phyloP scores from a whole-genome alignment of 53 echinoderm and acorn worm genomes.

The Mesocentrotus franciscanus region DNA sequence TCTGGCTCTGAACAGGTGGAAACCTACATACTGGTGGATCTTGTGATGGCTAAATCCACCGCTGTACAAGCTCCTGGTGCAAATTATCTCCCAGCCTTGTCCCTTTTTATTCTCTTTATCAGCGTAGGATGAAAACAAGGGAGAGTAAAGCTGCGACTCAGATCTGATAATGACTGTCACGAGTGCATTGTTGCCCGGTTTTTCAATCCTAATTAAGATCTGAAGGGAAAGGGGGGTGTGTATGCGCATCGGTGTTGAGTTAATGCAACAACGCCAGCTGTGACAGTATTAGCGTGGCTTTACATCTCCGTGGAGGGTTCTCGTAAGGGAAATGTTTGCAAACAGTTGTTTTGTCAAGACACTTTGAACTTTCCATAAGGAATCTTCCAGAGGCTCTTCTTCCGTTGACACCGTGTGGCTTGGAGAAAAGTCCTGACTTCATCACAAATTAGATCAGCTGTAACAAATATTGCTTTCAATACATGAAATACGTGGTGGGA shows the following conservation, averaged over 20 bases:
- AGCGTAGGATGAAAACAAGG: background rate
- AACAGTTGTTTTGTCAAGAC: background rate
- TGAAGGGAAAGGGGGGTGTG: background rate
- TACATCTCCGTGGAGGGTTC: background rate
- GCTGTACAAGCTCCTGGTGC: constrained; percentile 1
- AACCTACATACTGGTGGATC: background rate
- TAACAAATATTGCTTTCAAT: background rate
- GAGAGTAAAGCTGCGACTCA: background rate
- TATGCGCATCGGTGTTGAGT: background rate
- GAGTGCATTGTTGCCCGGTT: constrained; percentile 7
- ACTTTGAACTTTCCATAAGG: background rate
- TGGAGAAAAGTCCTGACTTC: background rate
- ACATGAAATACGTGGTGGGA: background rate
- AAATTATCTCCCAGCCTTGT: background rate
- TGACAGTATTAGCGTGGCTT: background rate
- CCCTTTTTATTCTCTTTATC: background rate
- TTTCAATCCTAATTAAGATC: constrained; percentile 21
- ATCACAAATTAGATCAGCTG: background rate
- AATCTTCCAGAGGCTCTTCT: constrained; percentile 16
- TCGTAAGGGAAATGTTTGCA: background rate
- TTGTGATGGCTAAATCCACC: background rate
- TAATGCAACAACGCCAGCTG: background rate
- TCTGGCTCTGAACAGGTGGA: background rate
- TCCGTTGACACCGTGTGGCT: background rate
- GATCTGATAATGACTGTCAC: constrained; percentile 1